phyloP scores from a whole-genome alignment of 1,140 invertebrate species.

The Bursaphelenchus mucronatus region DNA sequence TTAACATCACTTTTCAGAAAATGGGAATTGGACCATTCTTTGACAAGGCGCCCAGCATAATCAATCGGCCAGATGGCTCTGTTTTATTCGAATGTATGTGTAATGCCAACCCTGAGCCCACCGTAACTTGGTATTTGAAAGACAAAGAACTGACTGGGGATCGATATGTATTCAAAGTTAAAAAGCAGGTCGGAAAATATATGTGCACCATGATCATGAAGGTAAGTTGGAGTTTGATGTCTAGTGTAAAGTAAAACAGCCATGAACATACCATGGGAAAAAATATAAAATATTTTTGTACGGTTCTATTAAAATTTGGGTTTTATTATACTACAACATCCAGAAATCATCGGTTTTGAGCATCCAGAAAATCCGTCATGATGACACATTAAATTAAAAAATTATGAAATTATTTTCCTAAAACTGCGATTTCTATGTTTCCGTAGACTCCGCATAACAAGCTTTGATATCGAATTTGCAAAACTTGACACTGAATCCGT shows the following conservation, averaged over 20 bases:
- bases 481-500: too few relatives aligned
- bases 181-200: constrained; percentile 49
- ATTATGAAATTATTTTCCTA: too few relatives aligned
- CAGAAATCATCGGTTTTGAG: too few relatives aligned
- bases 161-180: constrained; percentile 38
- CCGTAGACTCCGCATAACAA: too few relatives aligned
- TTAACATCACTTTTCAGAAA: neutral
- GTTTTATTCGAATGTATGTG: constrained; percentile 49
- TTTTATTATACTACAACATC: too few relatives aligned
- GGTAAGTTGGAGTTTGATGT: constrained; percentile 21
- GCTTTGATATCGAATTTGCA: too few relatives aligned
- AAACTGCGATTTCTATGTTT: too few relatives aligned
- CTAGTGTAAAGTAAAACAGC: neutral
- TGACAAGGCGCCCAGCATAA: constrained; percentile 35
- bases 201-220: constrained; percentile 41
- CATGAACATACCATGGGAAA: neutral
- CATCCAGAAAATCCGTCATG: too few relatives aligned
- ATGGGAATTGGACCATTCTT: constrained; percentile 40
- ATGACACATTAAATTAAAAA: too few relatives aligned
- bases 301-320: constrained; percentile 1
- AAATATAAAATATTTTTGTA: constrained; percentile 24
- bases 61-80: constrained; percentile 46
- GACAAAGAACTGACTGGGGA: constrained; percentile 47
- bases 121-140: constrained; percentile 45
- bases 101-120: constrained; percentile 47